Percentiles rank a stretch among this genome's conserved stretches.
Evolutionary conservation across 2,888 invertebrate species (phyloP).

Genomic region (Eurytoma californica): DNA sequence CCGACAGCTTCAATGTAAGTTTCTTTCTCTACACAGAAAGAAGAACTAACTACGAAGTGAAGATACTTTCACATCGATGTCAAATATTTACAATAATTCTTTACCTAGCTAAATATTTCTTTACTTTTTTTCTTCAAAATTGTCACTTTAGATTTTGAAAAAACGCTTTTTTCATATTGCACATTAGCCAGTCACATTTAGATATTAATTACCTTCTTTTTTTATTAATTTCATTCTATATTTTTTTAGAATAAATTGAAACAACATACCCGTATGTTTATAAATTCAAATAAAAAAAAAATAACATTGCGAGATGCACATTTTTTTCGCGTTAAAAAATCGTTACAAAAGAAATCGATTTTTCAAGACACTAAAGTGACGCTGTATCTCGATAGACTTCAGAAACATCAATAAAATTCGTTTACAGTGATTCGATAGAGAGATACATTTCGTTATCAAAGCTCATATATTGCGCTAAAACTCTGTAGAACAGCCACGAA

Average conservation of each 20-base stretch:
- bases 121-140: background rate
- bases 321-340: constrained; percentile 20
- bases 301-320: constrained; percentile 8
- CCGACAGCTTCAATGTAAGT: constrained; percentile 22
- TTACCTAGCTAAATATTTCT: constrained; percentile 37
- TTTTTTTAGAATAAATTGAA: constrained; percentile 20
- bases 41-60: constrained; percentile 34
- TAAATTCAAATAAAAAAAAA: constrained; percentile 25
- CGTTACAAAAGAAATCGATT: constrained; percentile 15
- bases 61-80: constrained; percentile 37
- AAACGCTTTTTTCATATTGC: constrained; percentile 26
- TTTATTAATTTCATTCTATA: constrained; percentile 5
- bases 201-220: constrained; percentile 14
- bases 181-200: constrained; percentile 23
- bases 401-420: constrained; percentile 55
- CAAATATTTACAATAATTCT: constrained; percentile 48
- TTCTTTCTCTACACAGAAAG: constrained; percentile 19
- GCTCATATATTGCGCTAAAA: constrained; percentile 29
- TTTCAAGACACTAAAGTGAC: constrained; percentile 33
- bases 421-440: constrained; percentile 53
- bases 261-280: constrained; percentile 30
- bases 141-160: constrained; percentile 49
- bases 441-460: constrained; percentile 41
- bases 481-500: constrained; percentile 20
- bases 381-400: constrained; percentile 32